A percentile compares a stretch with the other conserved stretches of the same genome.
These are phyloP conservation scores for Anniella stebbinsi DNA, from an alignment of 2,797 vertebrate species.

Conservation along the genomic window DNA sequence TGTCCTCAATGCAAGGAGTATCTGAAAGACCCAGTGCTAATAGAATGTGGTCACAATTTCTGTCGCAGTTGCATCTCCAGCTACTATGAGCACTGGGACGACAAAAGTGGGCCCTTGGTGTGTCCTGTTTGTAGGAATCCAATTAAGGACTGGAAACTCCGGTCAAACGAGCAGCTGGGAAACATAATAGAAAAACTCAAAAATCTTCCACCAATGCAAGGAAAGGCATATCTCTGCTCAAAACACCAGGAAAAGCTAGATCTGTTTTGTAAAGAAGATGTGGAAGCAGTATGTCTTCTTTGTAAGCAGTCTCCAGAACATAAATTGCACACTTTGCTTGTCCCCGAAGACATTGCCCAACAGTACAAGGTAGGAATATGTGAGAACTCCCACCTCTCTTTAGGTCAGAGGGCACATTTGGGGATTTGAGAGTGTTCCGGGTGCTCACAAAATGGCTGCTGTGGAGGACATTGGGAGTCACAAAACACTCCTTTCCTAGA, in stretches of 20 bases:
- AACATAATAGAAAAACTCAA: conserved; percentile 46
- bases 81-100: not conserved
- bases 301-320: conserved; percentile 51
- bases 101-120: not conserved
- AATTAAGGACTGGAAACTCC: conserved; percentile 44
- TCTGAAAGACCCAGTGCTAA: not conserved
- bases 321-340: conserved; percentile 46
- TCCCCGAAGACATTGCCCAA: conserved; percentile 59
- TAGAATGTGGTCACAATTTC: conserved; percentile 24
- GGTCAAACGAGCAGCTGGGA: conserved; percentile 67
- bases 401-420: no score
- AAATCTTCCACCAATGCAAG: not conserved
- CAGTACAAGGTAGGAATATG: conserved; percentile 57
- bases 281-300: conserved; percentile 48
- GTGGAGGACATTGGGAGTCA: no score
- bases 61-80: not conserved
- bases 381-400: no score
- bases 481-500: no score
- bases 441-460: no score
- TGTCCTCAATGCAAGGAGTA: not conserved
- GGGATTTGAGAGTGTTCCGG: no score
- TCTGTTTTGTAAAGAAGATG: conserved; percentile 63
- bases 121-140: conserved; percentile 56
- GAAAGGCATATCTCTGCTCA: not conserved
- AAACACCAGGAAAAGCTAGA: conserved; percentile 50